Percentiles rank a stretch among this genome's conserved stretches.
Evolutionary conservation across 2,888 invertebrate species (phyloP).

Genomic region (Microplitis manilae): DNA sequence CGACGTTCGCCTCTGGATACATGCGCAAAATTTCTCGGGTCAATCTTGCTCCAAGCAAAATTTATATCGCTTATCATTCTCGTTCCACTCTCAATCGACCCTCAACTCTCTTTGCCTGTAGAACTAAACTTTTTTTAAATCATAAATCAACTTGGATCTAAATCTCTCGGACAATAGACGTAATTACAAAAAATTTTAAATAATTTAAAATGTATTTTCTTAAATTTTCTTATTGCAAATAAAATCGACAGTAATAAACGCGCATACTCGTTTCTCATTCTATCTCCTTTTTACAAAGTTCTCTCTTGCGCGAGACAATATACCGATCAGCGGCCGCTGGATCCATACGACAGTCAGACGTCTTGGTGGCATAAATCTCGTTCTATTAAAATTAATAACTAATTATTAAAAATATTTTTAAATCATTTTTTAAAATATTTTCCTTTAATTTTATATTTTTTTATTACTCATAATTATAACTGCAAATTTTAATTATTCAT

Average conservation of each 20-base stretch:
- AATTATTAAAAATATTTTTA: background rate
- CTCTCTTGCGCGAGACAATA: conserved; percentile 24
- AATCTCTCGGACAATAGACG: too few relatives aligned
- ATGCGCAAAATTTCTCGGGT: conserved; percentile 51
- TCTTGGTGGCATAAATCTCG: conserved; percentile 18
- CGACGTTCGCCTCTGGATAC: conserved; percentile 45
- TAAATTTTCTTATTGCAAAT: background rate
- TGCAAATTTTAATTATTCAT: too few relatives aligned
- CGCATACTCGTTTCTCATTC: conserved; percentile 26
- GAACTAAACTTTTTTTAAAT: background rate
- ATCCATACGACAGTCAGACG: conserved; percentile 40
- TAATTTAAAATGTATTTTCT: background rate
- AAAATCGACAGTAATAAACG: conserved; percentile 26
- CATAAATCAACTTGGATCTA: too few relatives aligned
- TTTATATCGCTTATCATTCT: background rate
- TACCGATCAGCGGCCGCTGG: conserved; percentile 43
- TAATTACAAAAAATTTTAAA: too few relatives aligned
- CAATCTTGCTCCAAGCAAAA: conserved; percentile 44
- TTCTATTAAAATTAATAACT: background rate
- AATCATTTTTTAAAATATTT: background rate
- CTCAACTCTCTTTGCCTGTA: background rate
- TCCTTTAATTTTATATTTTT: background rate
- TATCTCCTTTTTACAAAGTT: background rate
- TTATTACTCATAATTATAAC: background rate
- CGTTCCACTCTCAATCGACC: background rate